Conservation (phyloP, 2,797 vertebrate species). For the Periophthalmus magnuspinnatus region DNA sequence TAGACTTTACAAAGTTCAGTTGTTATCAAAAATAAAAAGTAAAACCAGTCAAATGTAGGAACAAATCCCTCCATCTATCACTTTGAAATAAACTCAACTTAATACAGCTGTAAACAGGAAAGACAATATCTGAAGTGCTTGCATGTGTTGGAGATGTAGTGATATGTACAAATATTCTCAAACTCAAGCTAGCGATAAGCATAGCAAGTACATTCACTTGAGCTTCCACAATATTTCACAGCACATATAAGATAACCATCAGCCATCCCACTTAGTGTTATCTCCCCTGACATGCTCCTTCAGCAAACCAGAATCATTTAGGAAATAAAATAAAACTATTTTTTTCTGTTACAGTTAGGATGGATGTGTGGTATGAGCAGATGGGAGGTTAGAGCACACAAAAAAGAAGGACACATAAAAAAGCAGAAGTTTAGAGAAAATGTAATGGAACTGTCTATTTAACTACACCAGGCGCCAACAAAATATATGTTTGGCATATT, state of each 20-base stretch:
- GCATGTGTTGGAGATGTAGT: neutral
- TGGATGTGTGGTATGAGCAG: constrained; percentile 32
- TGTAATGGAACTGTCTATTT: constrained; percentile 64
- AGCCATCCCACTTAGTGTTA: constrained; percentile 17
- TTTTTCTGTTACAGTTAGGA: constrained; percentile 24
- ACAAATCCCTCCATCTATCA: neutral
- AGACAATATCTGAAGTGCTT: constrained; percentile 9
- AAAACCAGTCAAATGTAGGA: neutral
- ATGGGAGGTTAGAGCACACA: constrained; percentile 22
- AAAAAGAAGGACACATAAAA: constrained; percentile 3
- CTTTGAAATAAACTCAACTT: neutral
- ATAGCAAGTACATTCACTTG: constrained; percentile 25
- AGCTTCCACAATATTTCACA: constrained; percentile 30
- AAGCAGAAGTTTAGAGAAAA: constrained; percentile 24
- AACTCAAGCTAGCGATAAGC: constrained; percentile 30
- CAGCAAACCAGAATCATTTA: constrained; percentile 1
- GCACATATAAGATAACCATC: constrained; percentile 45
- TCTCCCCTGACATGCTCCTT: constrained; percentile 24
- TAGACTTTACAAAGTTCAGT: neutral
- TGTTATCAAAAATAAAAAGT: neutral
- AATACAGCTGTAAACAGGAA: constrained; percentile 8
- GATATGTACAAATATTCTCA: constrained; percentile 11
- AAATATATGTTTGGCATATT: constrained; percentile 21
- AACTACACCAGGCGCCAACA: constrained; percentile 54
- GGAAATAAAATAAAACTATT: constrained; percentile 1